Conservation (phyloP, 2,797 vertebrate species). For the Hypotaenidia okinawae region DNA sequence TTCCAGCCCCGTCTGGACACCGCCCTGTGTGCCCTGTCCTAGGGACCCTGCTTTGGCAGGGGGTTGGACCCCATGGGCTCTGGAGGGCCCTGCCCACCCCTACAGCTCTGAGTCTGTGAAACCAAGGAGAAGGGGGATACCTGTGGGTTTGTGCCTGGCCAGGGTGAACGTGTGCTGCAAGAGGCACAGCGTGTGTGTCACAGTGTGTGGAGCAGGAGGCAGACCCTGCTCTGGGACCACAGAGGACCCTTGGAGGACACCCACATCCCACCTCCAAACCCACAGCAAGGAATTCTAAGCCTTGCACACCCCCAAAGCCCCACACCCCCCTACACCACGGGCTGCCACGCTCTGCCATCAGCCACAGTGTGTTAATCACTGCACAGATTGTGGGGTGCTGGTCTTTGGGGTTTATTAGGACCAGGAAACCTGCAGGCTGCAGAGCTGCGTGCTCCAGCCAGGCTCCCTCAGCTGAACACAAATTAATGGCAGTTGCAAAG, state of each 20-base stretch:
- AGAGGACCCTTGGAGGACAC: no score
- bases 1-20: no score
- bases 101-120: background rate
- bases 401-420: background rate
- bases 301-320: background rate
- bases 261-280: background rate
- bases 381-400: background rate
- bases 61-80: no score
- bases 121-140: background rate
- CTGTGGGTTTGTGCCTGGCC: background rate
- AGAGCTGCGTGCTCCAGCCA: background rate
- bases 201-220: background rate
- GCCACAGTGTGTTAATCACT: fast-evolving
- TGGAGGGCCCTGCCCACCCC: no score
- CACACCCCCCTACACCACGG: fast-evolving
- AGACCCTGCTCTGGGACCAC: background rate
- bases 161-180: background rate
- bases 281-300: background rate
- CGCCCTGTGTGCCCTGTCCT: no score
- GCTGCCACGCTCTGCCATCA: fast-evolving
- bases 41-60: no score
- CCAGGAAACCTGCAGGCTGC: background rate
- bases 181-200: fast-evolving
- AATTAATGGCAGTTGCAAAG: background rate
- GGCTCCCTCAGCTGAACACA: background rate